Evolutionary conservation across 23 tunicate genomes (phyloP).

Genomic region (Oikopleura vanhoeffeni): DNA sequence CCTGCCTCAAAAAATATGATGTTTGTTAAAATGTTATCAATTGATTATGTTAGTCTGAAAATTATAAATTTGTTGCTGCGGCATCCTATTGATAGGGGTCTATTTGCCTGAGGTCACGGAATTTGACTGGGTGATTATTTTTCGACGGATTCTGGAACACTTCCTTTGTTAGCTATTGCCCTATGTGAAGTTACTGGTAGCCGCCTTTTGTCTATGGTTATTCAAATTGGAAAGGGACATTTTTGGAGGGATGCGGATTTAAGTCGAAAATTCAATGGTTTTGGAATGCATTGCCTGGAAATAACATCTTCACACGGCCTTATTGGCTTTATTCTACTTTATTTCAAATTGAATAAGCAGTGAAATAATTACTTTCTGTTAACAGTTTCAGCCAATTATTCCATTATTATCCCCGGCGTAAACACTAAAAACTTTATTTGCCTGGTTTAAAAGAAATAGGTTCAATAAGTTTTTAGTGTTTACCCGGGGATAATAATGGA

Average conservation of each 20-base stretch:
- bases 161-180: slow-evolving; percentile 67
- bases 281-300: slow-evolving; percentile 7
- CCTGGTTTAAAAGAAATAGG: no score
- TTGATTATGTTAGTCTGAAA: no score
- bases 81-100: no score
- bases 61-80: no score
- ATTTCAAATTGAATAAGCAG: not conserved
- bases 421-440: no score
- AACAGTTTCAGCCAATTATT: not conserved
- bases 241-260: not conserved
- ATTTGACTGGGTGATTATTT: slow-evolving; percentile 46
- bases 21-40: no score
- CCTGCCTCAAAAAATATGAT: no score
- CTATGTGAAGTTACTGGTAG: slow-evolving; percentile 54
- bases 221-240: not conserved
- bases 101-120: slow-evolving; percentile 26
- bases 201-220: slow-evolving; percentile 60
- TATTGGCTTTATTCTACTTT: not conserved
- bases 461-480: no score
- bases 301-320: not conserved
- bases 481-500: not conserved
- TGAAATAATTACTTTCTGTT: no score
- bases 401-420: no score
- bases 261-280: not conserved
- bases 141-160: slow-evolving; percentile 69